phyloP scores from a whole-genome alignment of 2,888 invertebrate species.

The Troides oblongomaculatus region DNA sequence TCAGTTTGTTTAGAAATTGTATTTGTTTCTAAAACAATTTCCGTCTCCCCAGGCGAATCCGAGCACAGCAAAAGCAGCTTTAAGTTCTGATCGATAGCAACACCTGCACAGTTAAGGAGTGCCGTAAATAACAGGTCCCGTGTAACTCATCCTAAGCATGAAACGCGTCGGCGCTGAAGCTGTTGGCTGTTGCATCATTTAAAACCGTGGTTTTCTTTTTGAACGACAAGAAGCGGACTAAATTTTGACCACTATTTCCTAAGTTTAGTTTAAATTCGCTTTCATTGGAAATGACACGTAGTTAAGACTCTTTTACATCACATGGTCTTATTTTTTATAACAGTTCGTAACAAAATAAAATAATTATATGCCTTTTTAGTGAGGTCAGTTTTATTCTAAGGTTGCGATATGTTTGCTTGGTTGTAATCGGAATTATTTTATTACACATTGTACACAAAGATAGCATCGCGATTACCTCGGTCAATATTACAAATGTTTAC shows the following conservation, averaged over 20 bases:
- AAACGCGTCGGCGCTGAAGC: background rate
- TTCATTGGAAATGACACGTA: no score
- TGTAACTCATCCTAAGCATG: background rate
- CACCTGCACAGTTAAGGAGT: background rate
- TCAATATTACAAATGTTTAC: constrained; percentile 14
- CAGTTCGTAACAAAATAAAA: no score
- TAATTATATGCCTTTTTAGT: background rate
- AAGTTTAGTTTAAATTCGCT: no score
- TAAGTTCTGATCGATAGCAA: constrained; percentile 5
- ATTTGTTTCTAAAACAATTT: constrained; percentile 4
- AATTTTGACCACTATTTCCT: background rate
- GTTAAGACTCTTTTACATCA: no score
- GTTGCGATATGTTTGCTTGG: constrained; percentile 1
- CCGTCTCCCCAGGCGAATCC: background rate
- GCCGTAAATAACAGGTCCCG: constrained; percentile 3
- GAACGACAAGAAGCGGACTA: background rate
- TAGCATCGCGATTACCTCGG: constrained; percentile 5
- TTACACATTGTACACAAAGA: background rate
- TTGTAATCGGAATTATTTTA: background rate
- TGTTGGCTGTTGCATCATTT: background rate
- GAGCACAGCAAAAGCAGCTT: background rate
- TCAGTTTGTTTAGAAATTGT: background rate
- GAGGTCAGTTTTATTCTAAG: background rate
- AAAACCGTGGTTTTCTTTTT: background rate
- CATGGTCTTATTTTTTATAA: no score